A percentile compares a stretch with the other conserved stretches of the same genome.
Conservation (phyloP, 2,113 vertebrate genomes). For the Paramormyrops kingsleyae region DNA sequence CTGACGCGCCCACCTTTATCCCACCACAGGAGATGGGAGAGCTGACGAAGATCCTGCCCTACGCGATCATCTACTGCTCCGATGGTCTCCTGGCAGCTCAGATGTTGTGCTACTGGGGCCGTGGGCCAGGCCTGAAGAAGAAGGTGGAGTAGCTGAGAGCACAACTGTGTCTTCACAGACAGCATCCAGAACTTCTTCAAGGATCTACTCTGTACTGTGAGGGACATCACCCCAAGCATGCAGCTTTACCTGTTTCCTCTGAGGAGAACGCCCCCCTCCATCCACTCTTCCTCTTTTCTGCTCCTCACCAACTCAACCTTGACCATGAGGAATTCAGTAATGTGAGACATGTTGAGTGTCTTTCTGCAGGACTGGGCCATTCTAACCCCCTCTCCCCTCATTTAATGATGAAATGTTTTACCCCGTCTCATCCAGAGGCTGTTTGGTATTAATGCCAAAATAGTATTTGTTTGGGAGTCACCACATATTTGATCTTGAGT, state of each 20-base stretch:
- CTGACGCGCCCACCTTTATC: not conserved
- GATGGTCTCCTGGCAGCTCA: slow-evolving; percentile 65
- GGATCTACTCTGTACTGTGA: not conserved
- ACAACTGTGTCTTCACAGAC: not conserved
- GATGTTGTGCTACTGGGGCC: slow-evolving; percentile 61
- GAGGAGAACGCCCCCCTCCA: not conserved
- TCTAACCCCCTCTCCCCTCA: not conserved
- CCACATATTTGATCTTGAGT: not conserved
- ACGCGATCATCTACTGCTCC: slow-evolving; percentile 56
- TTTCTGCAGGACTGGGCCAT: not conserved
- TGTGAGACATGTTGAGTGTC: not conserved
- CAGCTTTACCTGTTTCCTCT: not conserved
- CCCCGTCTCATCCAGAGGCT: not conserved
- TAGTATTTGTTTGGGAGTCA: not conserved
- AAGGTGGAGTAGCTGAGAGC: slow-evolving; percentile 37
- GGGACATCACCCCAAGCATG: not conserved
- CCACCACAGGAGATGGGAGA: slow-evolving; percentile 61
- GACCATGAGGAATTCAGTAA: not conserved
- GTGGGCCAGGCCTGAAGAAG: slow-evolving; percentile 24
- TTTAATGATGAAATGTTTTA: not conserved
- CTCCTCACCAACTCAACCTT: not conserved
- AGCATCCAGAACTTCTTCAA: not conserved
- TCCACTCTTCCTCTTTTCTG: not conserved
- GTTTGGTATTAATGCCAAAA: not conserved
- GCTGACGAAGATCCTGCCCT: slow-evolving; percentile 51